Evolutionary conservation across 2,888 invertebrate genomes (phyloP).

Genomic region (Habroteleia sp.): DNA sequence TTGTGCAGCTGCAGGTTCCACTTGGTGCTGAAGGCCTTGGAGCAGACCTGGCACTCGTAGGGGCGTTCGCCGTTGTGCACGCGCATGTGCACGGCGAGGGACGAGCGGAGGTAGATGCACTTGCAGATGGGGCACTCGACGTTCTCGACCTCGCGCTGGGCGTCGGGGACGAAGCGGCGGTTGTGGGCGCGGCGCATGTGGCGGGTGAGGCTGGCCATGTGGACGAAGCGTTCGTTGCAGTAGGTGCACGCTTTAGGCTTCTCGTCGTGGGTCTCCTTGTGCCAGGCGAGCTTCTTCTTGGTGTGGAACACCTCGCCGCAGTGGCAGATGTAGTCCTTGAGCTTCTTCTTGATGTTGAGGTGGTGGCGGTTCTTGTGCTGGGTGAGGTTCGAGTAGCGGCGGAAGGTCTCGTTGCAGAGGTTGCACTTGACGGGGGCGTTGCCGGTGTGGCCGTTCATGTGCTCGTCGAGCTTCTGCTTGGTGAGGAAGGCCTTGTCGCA

Average conservation of each 20-base stretch:
- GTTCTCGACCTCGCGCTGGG: constrained; percentile 84
- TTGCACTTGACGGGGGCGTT: constrained; percentile 91
- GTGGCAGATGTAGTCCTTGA: constrained; percentile 88
- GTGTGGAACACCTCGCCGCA: constrained; percentile 92
- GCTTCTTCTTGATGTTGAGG: constrained; percentile 86
- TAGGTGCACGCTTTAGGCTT: constrained; percentile 91
- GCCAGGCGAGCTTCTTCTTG: constrained; percentile 91
- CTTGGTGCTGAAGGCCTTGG: constrained; percentile 92
- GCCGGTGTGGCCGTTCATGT: constrained; percentile 91
- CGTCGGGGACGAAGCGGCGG: constrained; percentile 86
- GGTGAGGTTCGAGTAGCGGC: constrained; percentile 91
- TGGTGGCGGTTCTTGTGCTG: constrained; percentile 92
- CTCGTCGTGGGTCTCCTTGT: constrained; percentile 91
- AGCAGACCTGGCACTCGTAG: constrained; percentile 91
- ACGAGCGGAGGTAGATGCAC: constrained; percentile 89
- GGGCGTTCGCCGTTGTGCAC: constrained; percentile 89
- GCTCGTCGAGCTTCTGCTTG: constrained; percentile 90
- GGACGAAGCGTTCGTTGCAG: constrained; percentile 93
- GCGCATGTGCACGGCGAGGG: constrained; percentile 89
- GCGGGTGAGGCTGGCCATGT: constrained; percentile 90
- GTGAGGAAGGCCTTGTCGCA: constrained; percentile 92
- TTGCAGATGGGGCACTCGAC: constrained; percentile 90
- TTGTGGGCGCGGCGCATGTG: constrained; percentile 92
- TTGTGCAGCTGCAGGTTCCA: constrained; percentile 95
- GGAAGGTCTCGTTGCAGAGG: constrained; percentile 89